These are phyloP conservation scores for Sparidentex hasta DNA, from an alignment of 2,797 vertebrate genomes.

Conservation along the genomic window DNA sequence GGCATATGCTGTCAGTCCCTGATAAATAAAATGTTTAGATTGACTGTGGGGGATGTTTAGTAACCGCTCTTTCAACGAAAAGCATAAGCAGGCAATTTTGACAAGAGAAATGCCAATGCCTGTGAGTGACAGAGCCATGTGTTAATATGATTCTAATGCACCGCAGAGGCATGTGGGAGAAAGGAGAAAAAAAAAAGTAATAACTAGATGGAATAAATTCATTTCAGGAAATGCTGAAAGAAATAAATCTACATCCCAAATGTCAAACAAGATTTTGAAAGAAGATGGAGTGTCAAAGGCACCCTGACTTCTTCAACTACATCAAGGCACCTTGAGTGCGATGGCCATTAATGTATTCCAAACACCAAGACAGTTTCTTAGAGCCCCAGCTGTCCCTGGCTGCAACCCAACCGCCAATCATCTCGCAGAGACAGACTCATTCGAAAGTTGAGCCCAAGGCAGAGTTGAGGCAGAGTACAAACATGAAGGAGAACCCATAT, in stretches of 20 bases:
- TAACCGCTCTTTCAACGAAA: slow-evolving; percentile 47
- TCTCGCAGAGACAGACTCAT: slow-evolving; percentile 62
- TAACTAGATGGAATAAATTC: slow-evolving; percentile 67
- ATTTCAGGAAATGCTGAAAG: slow-evolving; percentile 63
- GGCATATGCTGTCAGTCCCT: slow-evolving; percentile 70
- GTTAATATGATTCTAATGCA: slow-evolving; percentile 73
- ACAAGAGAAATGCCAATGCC: slow-evolving; percentile 55
- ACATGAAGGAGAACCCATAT: slow-evolving; percentile 68
- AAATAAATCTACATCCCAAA: slow-evolving; percentile 75
- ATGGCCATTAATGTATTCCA: slow-evolving; percentile 69
- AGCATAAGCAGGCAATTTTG: slow-evolving; percentile 63
- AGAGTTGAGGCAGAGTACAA: slow-evolving; percentile 72
- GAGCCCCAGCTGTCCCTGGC: slow-evolving; percentile 70
- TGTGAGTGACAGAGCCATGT: slow-evolving; percentile 71
- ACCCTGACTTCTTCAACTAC: slow-evolving; percentile 64
- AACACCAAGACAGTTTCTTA: slow-evolving; percentile 62
- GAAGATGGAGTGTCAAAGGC: slow-evolving; percentile 69
- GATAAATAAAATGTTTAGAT: slow-evolving; percentile 77
- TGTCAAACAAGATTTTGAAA: slow-evolving; percentile 75
- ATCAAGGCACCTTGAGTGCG: slow-evolving; percentile 67
- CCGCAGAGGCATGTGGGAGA: slow-evolving; percentile 16
- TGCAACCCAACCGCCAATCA: slow-evolving; percentile 73
- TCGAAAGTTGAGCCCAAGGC: slow-evolving; percentile 73
- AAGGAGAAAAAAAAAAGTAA: slow-evolving; percentile 2
- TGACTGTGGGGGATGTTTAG: slow-evolving; percentile 54